Evolutionary conservation across 2,888 invertebrate species (phyloP).

Genomic region (Tipula helvola): DNA sequence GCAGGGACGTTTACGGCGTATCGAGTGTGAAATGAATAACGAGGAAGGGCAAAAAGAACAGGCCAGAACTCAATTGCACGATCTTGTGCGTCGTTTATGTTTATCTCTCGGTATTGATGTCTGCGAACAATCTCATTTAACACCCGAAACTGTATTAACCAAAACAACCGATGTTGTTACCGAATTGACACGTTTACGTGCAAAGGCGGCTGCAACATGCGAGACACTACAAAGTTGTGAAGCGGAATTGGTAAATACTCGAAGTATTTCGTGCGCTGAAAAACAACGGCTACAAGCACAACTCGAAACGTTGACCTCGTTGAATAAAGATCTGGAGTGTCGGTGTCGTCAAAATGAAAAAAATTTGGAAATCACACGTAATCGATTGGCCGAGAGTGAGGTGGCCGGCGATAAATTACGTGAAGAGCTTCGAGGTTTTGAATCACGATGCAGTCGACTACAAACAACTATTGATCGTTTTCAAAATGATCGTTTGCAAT

Average conservation of each 20-base stretch:
- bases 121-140: constrained; percentile 49
- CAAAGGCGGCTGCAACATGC: constrained; percentile 36
- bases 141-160: constrained; percentile 59
- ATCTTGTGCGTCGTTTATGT: constrained; percentile 58
- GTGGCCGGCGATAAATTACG: constrained; percentile 44
- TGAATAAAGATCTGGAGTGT: constrained; percentile 58
- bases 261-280: constrained; percentile 39
- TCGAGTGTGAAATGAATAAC: constrained; percentile 57
- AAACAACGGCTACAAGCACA: constrained; percentile 66
- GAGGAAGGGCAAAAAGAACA: constrained; percentile 68
- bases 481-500: constrained; percentile 33
- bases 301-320: constrained; percentile 36
- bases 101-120: constrained; percentile 59
- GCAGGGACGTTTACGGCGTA: constrained; percentile 56
- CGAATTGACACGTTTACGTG: constrained; percentile 52
- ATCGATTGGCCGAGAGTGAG: constrained; percentile 61
- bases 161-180: constrained; percentile 68
- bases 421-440: constrained; percentile 34
- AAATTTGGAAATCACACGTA: constrained; percentile 58
- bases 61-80: constrained; percentile 49
- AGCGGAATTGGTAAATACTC: constrained; percentile 30
- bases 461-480: constrained; percentile 32
- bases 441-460: constrained; percentile 33
- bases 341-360: constrained; percentile 62
- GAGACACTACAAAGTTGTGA: constrained; percentile 36